phyloP scores from a whole-genome alignment of 1,140 invertebrate species.

The Drosophila nasuta region DNA sequence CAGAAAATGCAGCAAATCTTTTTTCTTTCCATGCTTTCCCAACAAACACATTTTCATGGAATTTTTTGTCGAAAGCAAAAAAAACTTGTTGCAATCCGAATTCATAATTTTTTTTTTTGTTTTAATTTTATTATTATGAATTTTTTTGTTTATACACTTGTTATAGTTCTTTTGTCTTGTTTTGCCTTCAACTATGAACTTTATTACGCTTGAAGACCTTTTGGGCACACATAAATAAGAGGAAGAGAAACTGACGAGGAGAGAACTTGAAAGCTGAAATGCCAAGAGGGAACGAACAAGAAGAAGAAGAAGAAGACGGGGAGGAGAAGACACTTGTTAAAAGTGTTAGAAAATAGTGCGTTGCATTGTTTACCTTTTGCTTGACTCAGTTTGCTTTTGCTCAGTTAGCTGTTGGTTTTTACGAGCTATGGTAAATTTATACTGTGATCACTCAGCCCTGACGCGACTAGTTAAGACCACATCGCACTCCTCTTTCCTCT shows the following conservation, averaged over 20 bases:
- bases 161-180: conserved; percentile 53
- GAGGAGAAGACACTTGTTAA: conserved; percentile 73
- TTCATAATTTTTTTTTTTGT: conserved; percentile 16
- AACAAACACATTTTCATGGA: background rate
- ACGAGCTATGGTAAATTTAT: conserved; percentile 56
- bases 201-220: conserved; percentile 72
- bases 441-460: conserved; percentile 74
- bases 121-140: conserved; percentile 11
- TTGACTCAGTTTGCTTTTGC: conserved; percentile 71
- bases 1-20: conserved; percentile 9
- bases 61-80: conserved; percentile 1
- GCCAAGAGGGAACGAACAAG: conserved; percentile 12
- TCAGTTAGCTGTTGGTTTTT: conserved; percentile 59
- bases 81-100: conserved; percentile 23
- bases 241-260: conserved; percentile 15
- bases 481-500: background rate
- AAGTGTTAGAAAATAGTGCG: conserved; percentile 82
- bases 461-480: conserved; percentile 63
- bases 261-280: conserved; percentile 68
- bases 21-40: conserved; percentile 7
- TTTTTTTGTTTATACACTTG: conserved; percentile 48
- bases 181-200: conserved; percentile 80
- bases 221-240: conserved; percentile 56
- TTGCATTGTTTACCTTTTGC: conserved; percentile 82
- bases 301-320: conserved; percentile 8